Base-by-base conservation (phyloP, 2,797 vertebrate species). In the Halcyon leucocephala region DNA sequence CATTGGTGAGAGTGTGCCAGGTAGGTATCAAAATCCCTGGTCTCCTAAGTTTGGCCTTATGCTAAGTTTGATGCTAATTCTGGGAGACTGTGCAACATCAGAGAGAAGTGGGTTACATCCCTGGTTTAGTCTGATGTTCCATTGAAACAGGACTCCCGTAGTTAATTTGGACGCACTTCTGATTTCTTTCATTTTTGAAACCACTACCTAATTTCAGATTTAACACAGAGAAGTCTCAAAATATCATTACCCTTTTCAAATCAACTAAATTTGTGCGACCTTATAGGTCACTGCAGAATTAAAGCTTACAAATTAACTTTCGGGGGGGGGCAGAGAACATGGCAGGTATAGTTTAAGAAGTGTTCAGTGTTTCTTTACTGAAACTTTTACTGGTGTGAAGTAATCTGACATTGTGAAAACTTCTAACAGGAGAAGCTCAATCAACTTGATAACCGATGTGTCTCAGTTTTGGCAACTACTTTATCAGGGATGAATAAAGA, bases 371-470 rank as follows among this genome's bases (percentile, higher is more conserved):
- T 72, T 69, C 12, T 78, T 78, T 80, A 52, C 42, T 44, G 62
- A 76, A 94, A 54, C 26, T 44, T 62, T 10, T 82, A 14, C 58
- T 92, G 29, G 46, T 66, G 51, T 90, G 10, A 91, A 84, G 29
- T 89, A 3, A 93, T 16, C 76, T 84, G 31, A 77, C 19, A 9
- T 44, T 93, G 18, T 94, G 81, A 81, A 91, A 94, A 95, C 92
- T 98, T 94, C 37, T 24, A 80, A 97, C 90, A 99, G 99, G 99
- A 99, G 90, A 98, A 96, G 31, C 96, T 99, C 95, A 99, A 98
- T 94, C 97, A 98, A 33, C 98, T 99, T 77, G 98, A 99, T 88
- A 98, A 98, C 89, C 98, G 91, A 72, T 93, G 97, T 41, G 79
- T 99, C 79, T 99, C 99, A 6, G 89, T 99, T 84, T 83, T 99